phyloP scores from a whole-genome alignment of 2,797 vertebrate species.

The Dipus sagitta region DNA sequence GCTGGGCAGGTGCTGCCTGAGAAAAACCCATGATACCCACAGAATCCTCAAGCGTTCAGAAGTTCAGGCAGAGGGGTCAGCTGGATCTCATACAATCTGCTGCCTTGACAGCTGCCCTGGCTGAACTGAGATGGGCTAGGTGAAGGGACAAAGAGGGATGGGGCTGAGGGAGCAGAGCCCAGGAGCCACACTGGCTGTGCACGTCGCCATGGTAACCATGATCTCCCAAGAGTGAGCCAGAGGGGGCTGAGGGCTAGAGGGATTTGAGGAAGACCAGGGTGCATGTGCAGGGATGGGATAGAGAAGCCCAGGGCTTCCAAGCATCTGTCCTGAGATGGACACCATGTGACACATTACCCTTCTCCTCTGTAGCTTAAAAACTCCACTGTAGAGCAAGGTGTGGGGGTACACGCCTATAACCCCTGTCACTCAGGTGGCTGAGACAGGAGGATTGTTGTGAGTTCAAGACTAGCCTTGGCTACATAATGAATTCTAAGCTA shows the following conservation, averaged over 20 bases:
- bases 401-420: background rate
- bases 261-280: conserved; percentile 29
- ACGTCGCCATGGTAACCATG: conserved; percentile 78
- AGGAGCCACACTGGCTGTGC: background rate
- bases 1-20: background rate
- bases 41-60: background rate
- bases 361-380: background rate
- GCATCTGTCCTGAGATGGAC: accelerated
- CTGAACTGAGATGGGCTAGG: background rate
- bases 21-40: background rate
- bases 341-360: accelerated
- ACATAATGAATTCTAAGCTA: background rate
- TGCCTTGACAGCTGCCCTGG: background rate
- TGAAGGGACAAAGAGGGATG: background rate
- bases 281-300: accelerated
- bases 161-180: conserved; percentile 3
- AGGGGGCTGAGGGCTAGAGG: conserved; percentile 48
- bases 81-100: background rate
- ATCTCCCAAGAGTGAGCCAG: conserved; percentile 34
- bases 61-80: background rate
- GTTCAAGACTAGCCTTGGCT: background rate
- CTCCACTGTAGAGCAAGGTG: background rate
- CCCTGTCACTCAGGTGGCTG: background rate
- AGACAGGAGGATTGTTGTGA: background rate
- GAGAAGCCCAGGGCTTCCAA: accelerated